Percentiles rank a stretch among this genome's conserved stretches.
phyloP scores from a whole-genome alignment of 1,140 invertebrate species.

The Tetranychus cinnabarinus region DNA sequence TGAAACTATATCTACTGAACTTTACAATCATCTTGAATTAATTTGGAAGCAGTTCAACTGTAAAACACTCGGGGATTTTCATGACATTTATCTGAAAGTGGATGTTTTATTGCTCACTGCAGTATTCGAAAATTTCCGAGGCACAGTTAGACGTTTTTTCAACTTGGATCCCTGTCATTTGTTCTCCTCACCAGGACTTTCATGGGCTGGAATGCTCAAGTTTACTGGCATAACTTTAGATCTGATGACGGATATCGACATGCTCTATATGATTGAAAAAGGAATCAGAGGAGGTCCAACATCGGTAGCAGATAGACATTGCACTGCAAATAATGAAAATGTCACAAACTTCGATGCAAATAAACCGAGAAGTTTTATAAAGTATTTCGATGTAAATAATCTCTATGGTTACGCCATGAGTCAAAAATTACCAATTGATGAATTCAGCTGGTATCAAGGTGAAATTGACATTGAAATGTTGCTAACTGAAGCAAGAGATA shows the following conservation, averaged over 20 bases:
- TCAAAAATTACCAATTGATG: too few species aligned
- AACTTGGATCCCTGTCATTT: too few species aligned
- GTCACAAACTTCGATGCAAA: background rate
- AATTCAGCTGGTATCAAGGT: too few species aligned
- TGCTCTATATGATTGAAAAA: slow-evolving; percentile 17
- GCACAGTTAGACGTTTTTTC: background rate
- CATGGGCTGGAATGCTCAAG: too few species aligned
- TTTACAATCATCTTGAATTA: background rate
- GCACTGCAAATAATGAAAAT: background rate
- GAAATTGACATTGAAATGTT: background rate
- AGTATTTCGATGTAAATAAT: slow-evolving; percentile 7
- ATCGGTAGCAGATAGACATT: background rate
- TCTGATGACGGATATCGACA: slow-evolving; percentile 3
- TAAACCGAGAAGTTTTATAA: slow-evolving; percentile 13
- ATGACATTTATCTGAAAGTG: background rate
- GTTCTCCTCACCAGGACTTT: too few species aligned
- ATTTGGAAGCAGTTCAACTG: background rate
- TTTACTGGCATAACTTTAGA: too few species aligned
- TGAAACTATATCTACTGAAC: background rate
- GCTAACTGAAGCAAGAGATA: background rate
- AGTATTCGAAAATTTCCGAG: background rate
- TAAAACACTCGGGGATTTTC: background rate
- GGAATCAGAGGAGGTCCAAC: background rate
- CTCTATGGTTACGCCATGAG: too few species aligned
- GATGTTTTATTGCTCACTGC: background rate